A percentile compares a stretch with the other conserved stretches of the same genome.
These are phyloP conservation scores for Otus scops DNA, from an alignment of 2,797 vertebrate genomes.

Conservation along the genomic window DNA sequence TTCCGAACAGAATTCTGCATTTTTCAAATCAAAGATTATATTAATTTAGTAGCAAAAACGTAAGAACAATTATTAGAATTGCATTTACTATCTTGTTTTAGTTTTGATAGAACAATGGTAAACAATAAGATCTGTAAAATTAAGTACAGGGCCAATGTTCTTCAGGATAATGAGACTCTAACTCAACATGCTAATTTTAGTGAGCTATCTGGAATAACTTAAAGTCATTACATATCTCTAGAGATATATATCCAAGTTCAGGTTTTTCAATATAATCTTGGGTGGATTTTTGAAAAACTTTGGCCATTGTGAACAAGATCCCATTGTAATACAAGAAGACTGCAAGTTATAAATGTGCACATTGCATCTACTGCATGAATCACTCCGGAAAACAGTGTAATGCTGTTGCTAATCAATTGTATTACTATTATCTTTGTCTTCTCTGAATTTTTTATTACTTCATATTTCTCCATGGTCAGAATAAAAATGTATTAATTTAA, in stretches of 20 bases:
- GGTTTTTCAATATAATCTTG: not conserved
- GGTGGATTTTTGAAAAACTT: not conserved
- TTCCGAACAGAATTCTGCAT: not conserved
- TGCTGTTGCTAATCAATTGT: not conserved
- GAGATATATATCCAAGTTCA: not conserved
- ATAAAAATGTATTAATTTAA: not conserved
- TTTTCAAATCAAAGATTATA: not conserved
- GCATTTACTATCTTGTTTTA: not conserved
- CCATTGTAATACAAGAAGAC: not conserved
- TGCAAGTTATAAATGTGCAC: not conserved
- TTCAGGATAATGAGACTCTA: not conserved
- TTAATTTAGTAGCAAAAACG: not conserved
- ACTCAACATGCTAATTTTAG: not conserved
- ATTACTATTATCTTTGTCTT: not conserved
- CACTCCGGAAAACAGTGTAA: not conserved
- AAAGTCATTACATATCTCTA: not conserved
- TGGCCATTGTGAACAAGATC: not conserved
- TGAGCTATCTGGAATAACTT: not conserved
- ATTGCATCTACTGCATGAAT: not conserved
- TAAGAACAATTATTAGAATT: not conserved
- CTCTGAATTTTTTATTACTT: not conserved
- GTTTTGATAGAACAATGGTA: not conserved
- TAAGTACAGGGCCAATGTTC: not conserved
- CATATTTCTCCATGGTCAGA: not conserved
- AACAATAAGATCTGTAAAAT: not conserved